These are phyloP conservation scores for Panthera tigris DNA, from an alignment of 2,113 vertebrate genomes.

Conservation along the genomic window DNA sequence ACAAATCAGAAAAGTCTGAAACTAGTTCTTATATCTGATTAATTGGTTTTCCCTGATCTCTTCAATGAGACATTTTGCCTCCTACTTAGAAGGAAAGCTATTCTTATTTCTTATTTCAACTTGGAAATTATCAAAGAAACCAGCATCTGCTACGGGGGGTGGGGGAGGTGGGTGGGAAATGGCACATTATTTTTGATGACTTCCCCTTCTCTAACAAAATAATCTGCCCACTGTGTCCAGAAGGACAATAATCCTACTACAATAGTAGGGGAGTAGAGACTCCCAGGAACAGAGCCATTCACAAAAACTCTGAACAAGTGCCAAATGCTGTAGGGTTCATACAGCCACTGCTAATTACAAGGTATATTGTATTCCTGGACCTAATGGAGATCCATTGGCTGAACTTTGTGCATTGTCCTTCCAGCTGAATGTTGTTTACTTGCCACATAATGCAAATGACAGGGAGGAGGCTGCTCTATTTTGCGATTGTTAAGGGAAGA, in stretches of 20 bases:
- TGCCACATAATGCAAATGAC: slow-evolving; percentile 40
- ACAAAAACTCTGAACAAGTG: slow-evolving; percentile 24
- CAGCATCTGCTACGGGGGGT: background rate
- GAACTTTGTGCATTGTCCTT: slow-evolving; percentile 37
- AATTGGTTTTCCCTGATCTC: background rate
- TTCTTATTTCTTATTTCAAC: slow-evolving; percentile 28
- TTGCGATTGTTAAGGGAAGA: slow-evolving; percentile 34
- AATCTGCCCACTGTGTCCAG: slow-evolving; percentile 46
- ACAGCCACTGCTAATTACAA: slow-evolving; percentile 32
- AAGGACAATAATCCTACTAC: slow-evolving; percentile 41
- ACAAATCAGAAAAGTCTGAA: background rate
- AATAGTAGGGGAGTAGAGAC: background rate
- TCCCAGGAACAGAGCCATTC: slow-evolving; percentile 40
- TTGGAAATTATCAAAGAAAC: slow-evolving; percentile 47
- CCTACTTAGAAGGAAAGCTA: slow-evolving; percentile 28
- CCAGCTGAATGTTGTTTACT: slow-evolving; percentile 51
- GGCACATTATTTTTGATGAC: slow-evolving; percentile 35
- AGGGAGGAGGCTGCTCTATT: background rate
- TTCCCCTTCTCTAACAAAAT: slow-evolving; percentile 45
- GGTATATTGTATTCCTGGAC: slow-evolving; percentile 49
- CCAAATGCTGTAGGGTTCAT: background rate
- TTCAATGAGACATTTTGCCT: background rate
- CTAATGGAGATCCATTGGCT: background rate
- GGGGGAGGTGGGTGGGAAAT: background rate
- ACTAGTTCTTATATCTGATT: background rate